phyloP scores from a whole-genome alignment of 2,113 vertebrate species.

The Heterotis niloticus region DNA sequence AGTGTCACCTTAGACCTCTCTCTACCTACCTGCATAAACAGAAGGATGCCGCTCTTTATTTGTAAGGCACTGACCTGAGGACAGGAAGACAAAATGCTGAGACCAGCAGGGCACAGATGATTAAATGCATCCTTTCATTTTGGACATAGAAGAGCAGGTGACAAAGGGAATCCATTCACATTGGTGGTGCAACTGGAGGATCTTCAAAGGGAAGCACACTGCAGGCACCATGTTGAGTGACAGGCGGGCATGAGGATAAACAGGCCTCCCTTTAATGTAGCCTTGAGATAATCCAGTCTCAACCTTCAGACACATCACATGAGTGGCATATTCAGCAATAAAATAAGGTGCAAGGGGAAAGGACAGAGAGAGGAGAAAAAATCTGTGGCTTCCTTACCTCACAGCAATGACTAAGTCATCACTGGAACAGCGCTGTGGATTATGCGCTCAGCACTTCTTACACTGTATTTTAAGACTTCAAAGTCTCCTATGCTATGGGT shows the following conservation, averaged over 20 bases:
- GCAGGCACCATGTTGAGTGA: slow-evolving; percentile 14
- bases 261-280: too few species aligned
- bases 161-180: slow-evolving; percentile 38
- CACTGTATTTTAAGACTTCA: too few species aligned
- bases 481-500: too few species aligned
- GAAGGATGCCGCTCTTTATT: not conserved
- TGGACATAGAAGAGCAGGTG: slow-evolving; percentile 24
- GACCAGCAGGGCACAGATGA: slow-evolving; percentile 13
- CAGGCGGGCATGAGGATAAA: slow-evolving; percentile 12
- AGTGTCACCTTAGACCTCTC: not conserved
- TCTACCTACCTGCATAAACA: not conserved
- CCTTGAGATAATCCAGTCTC: not conserved
- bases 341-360: not conserved
- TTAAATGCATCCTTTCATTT: slow-evolving; percentile 24
- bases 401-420: too few species aligned
- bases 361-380: not conserved
- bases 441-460: too few species aligned
- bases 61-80: not conserved
- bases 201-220: slow-evolving; percentile 27
- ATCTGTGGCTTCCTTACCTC: not conserved
- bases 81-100: not conserved
- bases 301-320: not conserved
- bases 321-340: not conserved
- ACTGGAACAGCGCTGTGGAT: too few species aligned
- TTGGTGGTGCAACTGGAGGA: slow-evolving; percentile 2